Base-by-base conservation (phyloP, 2,888 invertebrate genomes). In the Pollenia griseotomentosa region DNA sequence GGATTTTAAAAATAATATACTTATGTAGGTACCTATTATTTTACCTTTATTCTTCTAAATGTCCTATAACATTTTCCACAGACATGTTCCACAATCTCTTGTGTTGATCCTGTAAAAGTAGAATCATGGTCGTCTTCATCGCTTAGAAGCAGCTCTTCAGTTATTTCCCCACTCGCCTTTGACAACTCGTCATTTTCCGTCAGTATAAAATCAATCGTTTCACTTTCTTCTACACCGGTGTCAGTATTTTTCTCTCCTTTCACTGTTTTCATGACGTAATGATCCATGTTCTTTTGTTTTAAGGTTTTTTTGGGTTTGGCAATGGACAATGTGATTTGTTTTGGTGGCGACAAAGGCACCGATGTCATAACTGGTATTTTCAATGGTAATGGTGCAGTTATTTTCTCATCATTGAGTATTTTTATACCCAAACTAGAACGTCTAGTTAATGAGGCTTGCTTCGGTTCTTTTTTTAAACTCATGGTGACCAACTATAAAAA, bases 31-130 rank as follows among this genome's bases (percentile, higher is more conserved):
- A 33, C 5, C 33, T 33, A 33, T 6, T 19, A 51, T 70, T 55
- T 46, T 88, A 91, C 91, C 86, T 87, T 91, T 11, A 93, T 87
- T 4, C 92, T 90, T 8, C 91, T 89, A 86, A 93, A 93, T n/a
- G 91, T 90, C 83, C 91, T 92, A 80, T 90, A 92, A 86, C 93
- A 93, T 84, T 93, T 93, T 14, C 92, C 93, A 48, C 94, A 93
- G n/a, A 93, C 91, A 86, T 94, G 94, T 81, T 93, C 93, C 5
- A 93, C 89, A 63, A 93, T 90, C 78, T 93, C 93, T 59, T 92
- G 90, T 0, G 91, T 90, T 7, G 90, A 89, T 3, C 87, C 86
- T 7, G 89, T 57, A 10, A 82, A 80, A 9, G 88, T 89, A 0
- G 84, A 83, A 1, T 85, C 89, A 5, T 83, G 88, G 10, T 90